Evolutionary conservation across 2,888 invertebrate species (phyloP), one percentile per base, ranked within the genome.

Genomic region (Ormyrus pomaceus): DNA sequence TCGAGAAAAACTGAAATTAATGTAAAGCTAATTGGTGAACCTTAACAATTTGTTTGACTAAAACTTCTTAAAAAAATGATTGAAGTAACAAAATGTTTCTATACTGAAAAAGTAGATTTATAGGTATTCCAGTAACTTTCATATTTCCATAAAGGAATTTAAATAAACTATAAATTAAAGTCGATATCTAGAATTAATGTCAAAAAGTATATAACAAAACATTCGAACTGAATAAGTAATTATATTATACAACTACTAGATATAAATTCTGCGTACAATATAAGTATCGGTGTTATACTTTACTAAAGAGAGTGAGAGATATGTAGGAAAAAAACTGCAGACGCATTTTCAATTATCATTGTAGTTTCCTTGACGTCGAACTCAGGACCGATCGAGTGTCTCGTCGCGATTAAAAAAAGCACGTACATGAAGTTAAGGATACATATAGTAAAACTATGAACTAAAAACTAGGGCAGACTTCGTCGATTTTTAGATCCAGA

Each of bases 401-500:
- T 80, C 80, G 80, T 80, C 80, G 80, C 77, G 80, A 73, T 56
- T 80, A 56, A 70, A 58, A 66, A 48, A 45, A 50, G 50, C 53
- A 61, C 34, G 61, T 10, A 56, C 51, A 58, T 58, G 19, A 13
- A 61, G 34, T 56, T 48, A 68, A 5, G 56, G 19, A 53, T 64
- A 50, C 59, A 59, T 69, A 72, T 34, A n/a, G 55, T 62, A 68
- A 53, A 11, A 58, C 48, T 48, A 69, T 50, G 9, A 7, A 53
- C 65, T 58, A 19, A 34, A 74, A 55, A 61, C 7, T 68, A 61
- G 61, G 9, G 68, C 9, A 71, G 48, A 70, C n/a, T 45, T 62
- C 68, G 68, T 72, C 68, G 58, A 73, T 51, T 69, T 73, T 64
- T 66, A 72, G 72, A 72, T 76, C 68, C 76, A 72, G 71, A 76